These are phyloP conservation scores for Riparia riparia DNA, from an alignment of 2,113 vertebrate genomes.

Conservation along the genomic window DNA sequence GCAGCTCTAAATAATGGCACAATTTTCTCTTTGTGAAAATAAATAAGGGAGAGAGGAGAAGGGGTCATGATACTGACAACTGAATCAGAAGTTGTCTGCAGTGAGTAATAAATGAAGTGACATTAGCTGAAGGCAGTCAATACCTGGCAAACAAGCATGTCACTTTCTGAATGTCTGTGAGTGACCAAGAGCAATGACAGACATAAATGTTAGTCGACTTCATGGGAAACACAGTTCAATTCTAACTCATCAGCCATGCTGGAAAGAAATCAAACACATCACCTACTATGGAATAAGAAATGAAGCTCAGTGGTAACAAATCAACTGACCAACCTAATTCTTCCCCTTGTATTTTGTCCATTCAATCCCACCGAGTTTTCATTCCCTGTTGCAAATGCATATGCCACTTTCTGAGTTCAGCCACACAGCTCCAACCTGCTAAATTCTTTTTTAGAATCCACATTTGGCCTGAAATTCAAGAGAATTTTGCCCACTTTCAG, in stretches of 20 bases:
- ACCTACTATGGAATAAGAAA: neutral
- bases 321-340: neutral
- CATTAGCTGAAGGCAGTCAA: slow-evolving; percentile 22
- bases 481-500: neutral
- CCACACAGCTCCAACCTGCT: neutral
- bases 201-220: neutral
- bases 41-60: neutral
- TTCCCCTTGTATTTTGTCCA: neutral
- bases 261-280: neutral
- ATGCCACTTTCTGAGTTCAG: neutral
- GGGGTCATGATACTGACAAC: neutral
- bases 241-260: neutral
- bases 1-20: neutral
- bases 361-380: neutral
- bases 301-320: neutral
- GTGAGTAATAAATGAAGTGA: slow-evolving; percentile 1
- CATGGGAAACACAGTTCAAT: neutral
- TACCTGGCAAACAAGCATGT: neutral
- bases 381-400: neutral
- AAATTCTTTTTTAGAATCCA: neutral
- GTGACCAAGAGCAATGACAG: neutral
- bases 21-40: neutral
- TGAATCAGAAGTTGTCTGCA: neutral
- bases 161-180: neutral
- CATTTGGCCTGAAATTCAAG: neutral